These are phyloP conservation scores for Metacarcinus magister DNA, from an alignment of 2,888 invertebrate genomes.

Conservation along the genomic window DNA sequence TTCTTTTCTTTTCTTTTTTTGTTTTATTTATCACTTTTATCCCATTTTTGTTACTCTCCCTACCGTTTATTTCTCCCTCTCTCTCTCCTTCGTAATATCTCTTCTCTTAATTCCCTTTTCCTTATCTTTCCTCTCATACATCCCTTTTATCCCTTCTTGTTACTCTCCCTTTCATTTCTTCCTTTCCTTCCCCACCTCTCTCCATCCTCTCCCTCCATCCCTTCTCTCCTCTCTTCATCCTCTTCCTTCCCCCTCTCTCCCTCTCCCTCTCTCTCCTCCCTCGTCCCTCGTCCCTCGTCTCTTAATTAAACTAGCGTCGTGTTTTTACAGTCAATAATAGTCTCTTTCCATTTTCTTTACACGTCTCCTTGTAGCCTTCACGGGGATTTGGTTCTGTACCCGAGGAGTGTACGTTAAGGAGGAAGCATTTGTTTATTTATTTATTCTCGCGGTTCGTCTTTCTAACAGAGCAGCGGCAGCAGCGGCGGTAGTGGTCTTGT, in stretches of 20 bases:
- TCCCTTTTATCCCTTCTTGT: too few relatives aligned
- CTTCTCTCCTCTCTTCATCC: neutral
- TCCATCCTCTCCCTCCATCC: neutral
- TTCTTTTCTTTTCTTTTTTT: neutral
- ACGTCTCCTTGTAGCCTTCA: neutral
- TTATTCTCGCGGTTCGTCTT: neutral
- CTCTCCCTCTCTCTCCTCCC: neutral
- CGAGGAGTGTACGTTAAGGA: neutral
- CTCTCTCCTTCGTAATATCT: neutral
- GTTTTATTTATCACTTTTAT: neutral
- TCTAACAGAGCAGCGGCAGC: neutral
- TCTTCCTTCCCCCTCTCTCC: neutral
- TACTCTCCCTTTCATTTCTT: neutral
- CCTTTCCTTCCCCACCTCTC: neutral
- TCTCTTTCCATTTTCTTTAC: neutral
- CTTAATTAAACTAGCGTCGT: neutral
- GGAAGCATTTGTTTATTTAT: neutral
- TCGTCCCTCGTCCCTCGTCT: neutral
- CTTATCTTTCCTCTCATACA: too few relatives aligned
- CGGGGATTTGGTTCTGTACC: neutral
- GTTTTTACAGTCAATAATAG: constrained; percentile 3
- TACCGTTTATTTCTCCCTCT: neutral
- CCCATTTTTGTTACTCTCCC: neutral
- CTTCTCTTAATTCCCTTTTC: neutral
- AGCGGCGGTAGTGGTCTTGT: neutral